A percentile compares a stretch with the other conserved stretches of the same genome.
phyloP scores from a whole-genome alignment of 2,797 vertebrate genomes.

The Coregonus sp. region DNA sequence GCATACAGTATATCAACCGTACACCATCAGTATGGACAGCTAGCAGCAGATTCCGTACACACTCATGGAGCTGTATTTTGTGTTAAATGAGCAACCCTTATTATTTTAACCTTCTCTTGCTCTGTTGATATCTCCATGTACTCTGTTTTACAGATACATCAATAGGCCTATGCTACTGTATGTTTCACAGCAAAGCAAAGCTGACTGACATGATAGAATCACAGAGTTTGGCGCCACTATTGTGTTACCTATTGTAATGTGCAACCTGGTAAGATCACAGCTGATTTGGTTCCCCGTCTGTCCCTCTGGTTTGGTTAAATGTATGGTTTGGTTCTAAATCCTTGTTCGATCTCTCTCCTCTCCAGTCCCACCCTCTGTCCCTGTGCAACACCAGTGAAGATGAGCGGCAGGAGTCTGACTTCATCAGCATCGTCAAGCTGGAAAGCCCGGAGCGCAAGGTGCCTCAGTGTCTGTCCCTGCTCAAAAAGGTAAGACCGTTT shows the following conservation, averaged over 20 bases:
- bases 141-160: too few species aligned
- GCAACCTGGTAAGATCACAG: background rate
- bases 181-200: background rate
- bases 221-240: background rate
- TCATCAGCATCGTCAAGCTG: constrained; percentile 97
- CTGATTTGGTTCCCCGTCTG: too few species aligned
- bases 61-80: background rate
- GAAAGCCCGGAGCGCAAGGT: constrained; percentile 88
- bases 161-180: background rate
- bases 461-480: constrained; percentile 87
- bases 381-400: constrained; percentile 98
- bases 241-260: background rate
- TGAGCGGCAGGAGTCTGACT: constrained; percentile 86
- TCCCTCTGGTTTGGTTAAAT: background rate
- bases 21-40: constrained; percentile 17
- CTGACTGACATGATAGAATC: background rate
- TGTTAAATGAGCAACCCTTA: background rate
- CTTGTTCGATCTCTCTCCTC: background rate
- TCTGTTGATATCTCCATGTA: too few species aligned
- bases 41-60: background rate
- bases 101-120: too few species aligned
- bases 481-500: constrained; percentile 81
- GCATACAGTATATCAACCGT: constrained; percentile 8
- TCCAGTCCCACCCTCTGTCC: constrained; percentile 93
- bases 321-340: background rate